These are phyloP conservation scores for Contarinia nasturtii DNA, from an alignment of 1,140 invertebrate genomes.

Conservation along the genomic window DNA sequence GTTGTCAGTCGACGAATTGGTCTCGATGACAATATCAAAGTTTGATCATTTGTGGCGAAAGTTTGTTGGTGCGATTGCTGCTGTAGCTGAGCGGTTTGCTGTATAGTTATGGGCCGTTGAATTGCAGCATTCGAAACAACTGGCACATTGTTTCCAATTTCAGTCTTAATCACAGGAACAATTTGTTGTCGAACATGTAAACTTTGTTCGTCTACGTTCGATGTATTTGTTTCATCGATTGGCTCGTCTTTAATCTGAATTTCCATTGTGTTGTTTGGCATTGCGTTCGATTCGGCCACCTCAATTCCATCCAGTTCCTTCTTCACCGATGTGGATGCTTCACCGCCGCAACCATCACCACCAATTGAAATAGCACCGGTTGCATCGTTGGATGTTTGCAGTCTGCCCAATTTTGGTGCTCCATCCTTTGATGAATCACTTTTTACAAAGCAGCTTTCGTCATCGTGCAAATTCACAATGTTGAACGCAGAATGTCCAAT, in stretches of 20 bases:
- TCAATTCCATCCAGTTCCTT: not conserved
- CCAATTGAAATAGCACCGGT: not conserved
- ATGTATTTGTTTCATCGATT: too few relatives aligned
- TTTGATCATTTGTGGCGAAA: not conserved
- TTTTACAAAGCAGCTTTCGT: constrained; percentile 14
- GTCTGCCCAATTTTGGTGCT: constrained; percentile 12
- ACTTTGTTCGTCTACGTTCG: too few relatives aligned
- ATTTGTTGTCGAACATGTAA: not conserved
- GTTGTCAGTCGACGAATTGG: too few relatives aligned
- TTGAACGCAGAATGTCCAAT: constrained; percentile 6
- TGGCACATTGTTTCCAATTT: not conserved
- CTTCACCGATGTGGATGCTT: not conserved
- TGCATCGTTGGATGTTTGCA: constrained; percentile 2
- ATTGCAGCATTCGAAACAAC: not conserved
- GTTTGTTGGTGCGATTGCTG: not conserved
- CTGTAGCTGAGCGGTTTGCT: not conserved
- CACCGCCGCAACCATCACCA: not conserved
- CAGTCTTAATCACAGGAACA: not conserved
- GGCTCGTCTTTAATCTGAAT: constrained; percentile 9
- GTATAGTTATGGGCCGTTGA: not conserved
- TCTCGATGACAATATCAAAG: not conserved
- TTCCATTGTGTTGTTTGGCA: not conserved
- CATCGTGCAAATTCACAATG: not conserved
- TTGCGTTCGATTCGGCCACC: not conserved
- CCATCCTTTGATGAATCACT: constrained; percentile 4